phyloP scores from a whole-genome alignment of 35 echinoderm and acorn worm genomes.

The Heliocidaris tuberculata region DNA sequence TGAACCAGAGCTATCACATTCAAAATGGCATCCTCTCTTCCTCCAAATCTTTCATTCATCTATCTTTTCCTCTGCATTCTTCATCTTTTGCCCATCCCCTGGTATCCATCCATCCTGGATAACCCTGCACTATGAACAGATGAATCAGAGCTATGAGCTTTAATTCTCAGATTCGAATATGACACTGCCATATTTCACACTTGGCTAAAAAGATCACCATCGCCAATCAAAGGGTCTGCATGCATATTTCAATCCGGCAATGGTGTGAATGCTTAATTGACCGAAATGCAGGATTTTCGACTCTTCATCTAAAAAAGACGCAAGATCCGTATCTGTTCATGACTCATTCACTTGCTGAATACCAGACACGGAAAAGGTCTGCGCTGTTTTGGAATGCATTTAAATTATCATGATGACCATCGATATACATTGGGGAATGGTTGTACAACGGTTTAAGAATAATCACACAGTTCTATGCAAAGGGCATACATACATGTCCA shows the following conservation, averaged over 20 bases:
- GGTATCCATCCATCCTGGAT: background rate
- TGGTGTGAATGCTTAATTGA: conserved; percentile 11
- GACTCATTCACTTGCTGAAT: background rate
- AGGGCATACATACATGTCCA: background rate
- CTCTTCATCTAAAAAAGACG: background rate
- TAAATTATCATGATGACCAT: background rate
- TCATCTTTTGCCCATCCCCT: too few relatives aligned
- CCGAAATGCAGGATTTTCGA: background rate
- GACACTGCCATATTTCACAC: background rate
- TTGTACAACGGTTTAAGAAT: background rate
- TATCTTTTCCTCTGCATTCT: too few relatives aligned
- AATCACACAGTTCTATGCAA: background rate
- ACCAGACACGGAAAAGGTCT: background rate
- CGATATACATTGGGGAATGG: background rate
- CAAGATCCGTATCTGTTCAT: background rate
- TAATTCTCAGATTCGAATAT: background rate
- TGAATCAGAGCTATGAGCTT: background rate
- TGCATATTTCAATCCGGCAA: background rate
- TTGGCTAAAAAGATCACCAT: background rate
- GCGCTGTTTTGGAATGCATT: background rate
- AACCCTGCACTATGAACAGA: background rate
- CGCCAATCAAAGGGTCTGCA: background rate
- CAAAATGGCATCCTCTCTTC: too few relatives aligned
- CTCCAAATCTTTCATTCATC: too few relatives aligned
- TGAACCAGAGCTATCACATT: too few relatives aligned